These are phyloP conservation scores for Mamestra configurata DNA, from an alignment of 1,140 invertebrate species.

Conservation along the genomic window DNA sequence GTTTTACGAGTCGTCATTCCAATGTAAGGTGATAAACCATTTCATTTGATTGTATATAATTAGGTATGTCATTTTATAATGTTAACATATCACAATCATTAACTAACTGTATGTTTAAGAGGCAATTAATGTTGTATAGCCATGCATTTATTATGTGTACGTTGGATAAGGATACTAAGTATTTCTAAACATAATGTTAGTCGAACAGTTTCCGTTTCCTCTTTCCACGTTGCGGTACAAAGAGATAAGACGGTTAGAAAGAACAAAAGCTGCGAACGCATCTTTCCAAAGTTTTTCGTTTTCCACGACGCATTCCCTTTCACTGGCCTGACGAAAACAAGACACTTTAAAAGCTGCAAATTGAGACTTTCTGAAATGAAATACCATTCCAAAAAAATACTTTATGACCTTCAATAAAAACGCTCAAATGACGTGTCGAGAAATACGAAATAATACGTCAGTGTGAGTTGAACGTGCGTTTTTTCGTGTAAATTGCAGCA, in stretches of 20 bases:
- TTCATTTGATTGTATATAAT: constrained; percentile 37
- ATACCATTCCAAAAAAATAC: background rate
- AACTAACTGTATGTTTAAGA: constrained; percentile 12
- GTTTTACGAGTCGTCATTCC: constrained; percentile 40
- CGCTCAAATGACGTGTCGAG: background rate
- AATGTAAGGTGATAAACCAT: constrained; percentile 34
- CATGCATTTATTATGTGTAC: constrained; percentile 24
- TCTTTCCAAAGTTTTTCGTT: background rate
- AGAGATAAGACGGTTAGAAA: background rate
- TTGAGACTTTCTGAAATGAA: constrained; percentile 3
- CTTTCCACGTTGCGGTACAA: background rate
- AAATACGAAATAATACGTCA: background rate
- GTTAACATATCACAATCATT: constrained; percentile 47
- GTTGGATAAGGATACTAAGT: background rate
- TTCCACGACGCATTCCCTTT: background rate
- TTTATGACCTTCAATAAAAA: background rate
- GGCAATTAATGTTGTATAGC: constrained; percentile 29
- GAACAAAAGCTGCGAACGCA: background rate
- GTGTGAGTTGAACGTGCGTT: background rate
- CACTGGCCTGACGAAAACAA: background rate
- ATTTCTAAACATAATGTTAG: background rate
- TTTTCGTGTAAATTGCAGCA: constrained; percentile 35
- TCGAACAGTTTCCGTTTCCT: background rate
- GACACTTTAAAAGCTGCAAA: background rate
- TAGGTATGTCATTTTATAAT: constrained; percentile 31